These are phyloP conservation scores for Mycetomoellerius zeteki DNA, from an alignment of 1,140 invertebrate species.

Conservation along the genomic window DNA sequence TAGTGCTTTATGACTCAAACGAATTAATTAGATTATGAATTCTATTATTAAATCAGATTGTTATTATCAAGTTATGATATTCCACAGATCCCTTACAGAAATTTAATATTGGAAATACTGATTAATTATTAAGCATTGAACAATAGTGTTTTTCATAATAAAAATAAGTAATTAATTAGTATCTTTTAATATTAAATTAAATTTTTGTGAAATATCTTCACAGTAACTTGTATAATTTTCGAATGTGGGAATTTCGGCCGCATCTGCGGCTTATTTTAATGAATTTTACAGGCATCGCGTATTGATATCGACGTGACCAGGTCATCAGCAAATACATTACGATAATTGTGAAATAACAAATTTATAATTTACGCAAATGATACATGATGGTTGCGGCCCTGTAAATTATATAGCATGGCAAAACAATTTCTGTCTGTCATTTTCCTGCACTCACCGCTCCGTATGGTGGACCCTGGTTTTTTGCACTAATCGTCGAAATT, in stretches of 20 bases:
- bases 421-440: conserved; percentile 82
- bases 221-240: background rate
- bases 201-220: no score
- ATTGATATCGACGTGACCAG: conserved; percentile 43
- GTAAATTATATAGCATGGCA: conserved; percentile 84
- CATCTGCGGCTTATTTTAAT: background rate
- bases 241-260: background rate
- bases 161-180: no score
- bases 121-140: no score
- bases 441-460: conserved; percentile 69
- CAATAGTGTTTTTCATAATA: no score
- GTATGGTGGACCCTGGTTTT: conserved; percentile 69
- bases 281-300: background rate
- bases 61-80: background rate
- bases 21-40: background rate
- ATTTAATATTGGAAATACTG: no score
- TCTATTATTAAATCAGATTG: background rate
- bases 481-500: conserved; percentile 79
- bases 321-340: conserved; percentile 83
- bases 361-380: conserved; percentile 86
- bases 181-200: no score
- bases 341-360: conserved; percentile 86
- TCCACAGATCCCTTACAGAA: no score
- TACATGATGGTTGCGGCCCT: conserved; percentile 82
- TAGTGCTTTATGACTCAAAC: background rate